Evolutionary conservation across 2,113 vertebrate species (phyloP), one percentile per base, ranked within the genome.

Genomic region (Ceyx cyanopectus): DNA sequence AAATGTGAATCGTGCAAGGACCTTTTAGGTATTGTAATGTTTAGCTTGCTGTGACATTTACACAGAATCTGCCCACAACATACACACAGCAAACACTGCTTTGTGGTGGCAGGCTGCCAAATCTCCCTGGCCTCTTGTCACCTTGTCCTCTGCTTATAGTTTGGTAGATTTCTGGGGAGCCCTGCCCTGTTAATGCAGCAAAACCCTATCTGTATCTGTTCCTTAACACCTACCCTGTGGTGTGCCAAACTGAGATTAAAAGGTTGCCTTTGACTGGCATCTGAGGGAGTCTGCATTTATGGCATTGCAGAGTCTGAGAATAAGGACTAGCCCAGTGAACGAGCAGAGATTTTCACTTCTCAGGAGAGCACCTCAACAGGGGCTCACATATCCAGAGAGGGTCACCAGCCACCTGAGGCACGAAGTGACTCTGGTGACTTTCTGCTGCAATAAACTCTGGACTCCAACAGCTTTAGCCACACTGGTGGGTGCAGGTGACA

Each of bases 41-140:
- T 96, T 94, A 89, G 74, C 46, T 95, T 92, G 41, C 50, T 26
- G 11, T 73, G 81, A 89, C 87, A 30, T 92, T 94, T 85, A 50
- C 74, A 80, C 41, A 79, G 81, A 50, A 91, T 62, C 75, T 95
- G 72, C 75, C 68, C 4, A 0, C 80, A 67, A 87, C 53, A 91
- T 50, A 56, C 27, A 60, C 41, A 24, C 58, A 50, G 78, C 78
- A 69, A 45, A 51, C 32, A 26, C 32, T 46, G 69, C 60, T 67
- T 80, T 65, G 45, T 5, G 7, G 34, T 0, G 5, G 91, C 87
- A 81, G 81, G 74, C 87, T 91, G 89, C 75, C 92, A 91, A 63
- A 85, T 73, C 43, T 50, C 53, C 61, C 32, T 4, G 7, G 68
- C 67, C 37, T 82, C 60, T 85, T 92, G 46, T 14, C 91, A 66